These are phyloP conservation scores for Listronotus oregonensis DNA, from an alignment of 1,140 invertebrate species.

Conservation along the genomic window DNA sequence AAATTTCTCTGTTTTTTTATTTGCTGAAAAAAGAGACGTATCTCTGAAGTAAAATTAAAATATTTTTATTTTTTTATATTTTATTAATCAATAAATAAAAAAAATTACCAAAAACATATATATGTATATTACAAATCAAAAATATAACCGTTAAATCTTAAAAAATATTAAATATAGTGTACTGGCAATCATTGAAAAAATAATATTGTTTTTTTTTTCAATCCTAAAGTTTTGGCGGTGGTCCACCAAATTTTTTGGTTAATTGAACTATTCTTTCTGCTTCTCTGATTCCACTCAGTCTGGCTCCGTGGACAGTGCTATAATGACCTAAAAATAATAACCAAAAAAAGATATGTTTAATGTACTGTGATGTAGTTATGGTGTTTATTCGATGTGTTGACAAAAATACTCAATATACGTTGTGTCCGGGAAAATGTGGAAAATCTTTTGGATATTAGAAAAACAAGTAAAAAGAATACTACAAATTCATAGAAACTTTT, in stretches of 20 bases:
- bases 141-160: constrained; percentile 11
- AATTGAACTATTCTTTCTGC: constrained; percentile 74
- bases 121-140: constrained; percentile 7
- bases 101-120: constrained; percentile 17
- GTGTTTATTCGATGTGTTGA: not conserved
- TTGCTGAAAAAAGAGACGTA: not conserved
- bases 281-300: constrained; percentile 80
- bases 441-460: too few species aligned
- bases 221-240: constrained; percentile 55
- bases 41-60: not conserved
- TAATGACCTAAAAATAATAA: constrained; percentile 59
- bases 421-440: too few species aligned
- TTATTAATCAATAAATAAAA: constrained; percentile 3
- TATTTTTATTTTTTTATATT: constrained; percentile 4
- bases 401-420: too few species aligned
- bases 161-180: constrained; percentile 1
- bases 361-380: not conserved
- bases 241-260: constrained; percentile 65
- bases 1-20: not conserved
- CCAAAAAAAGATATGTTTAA: not conserved
- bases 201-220: constrained; percentile 22
- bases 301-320: constrained; percentile 80
- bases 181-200: not conserved
- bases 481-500: too few species aligned
- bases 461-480: too few species aligned